A percentile compares a stretch with the other conserved stretches of the same genome.
phyloP scores from a whole-genome alignment of 2,113 vertebrate species.

The Carassius gibelio region DNA sequence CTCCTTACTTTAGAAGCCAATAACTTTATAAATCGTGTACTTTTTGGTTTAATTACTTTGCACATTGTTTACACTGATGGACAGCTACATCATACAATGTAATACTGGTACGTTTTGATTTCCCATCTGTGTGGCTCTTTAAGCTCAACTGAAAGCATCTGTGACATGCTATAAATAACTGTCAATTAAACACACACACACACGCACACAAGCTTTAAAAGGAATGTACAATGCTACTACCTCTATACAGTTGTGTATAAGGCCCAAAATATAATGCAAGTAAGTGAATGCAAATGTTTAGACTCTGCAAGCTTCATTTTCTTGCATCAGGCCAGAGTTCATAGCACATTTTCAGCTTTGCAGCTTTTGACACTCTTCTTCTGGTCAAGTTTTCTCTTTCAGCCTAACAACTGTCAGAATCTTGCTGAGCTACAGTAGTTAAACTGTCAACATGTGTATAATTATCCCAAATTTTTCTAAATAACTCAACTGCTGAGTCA shows the following conservation, averaged over 20 bases:
- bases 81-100: too few relatives aligned
- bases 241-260: too few relatives aligned
- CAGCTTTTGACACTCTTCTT: neutral
- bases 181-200: neutral
- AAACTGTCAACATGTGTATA: neutral
- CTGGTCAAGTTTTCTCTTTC: neutral
- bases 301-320: neutral
- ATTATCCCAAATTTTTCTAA: neutral
- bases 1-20: too few relatives aligned
- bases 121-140: neutral
- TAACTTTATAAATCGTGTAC: too few relatives aligned
- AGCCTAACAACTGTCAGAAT: neutral
- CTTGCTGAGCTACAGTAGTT: neutral
- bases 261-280: neutral
- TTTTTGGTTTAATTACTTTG: too few relatives aligned
- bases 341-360: neutral
- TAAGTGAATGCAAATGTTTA: too few relatives aligned
- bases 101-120: too few relatives aligned
- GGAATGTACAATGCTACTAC: too few relatives aligned
- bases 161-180: neutral
- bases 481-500: neutral
- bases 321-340: neutral
- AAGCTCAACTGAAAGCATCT: neutral
- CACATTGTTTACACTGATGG: too few relatives aligned
- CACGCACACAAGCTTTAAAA: neutral